Evolutionary conservation across 2,113 vertebrate species (phyloP), one percentile per base, ranked within the genome.

Genomic region (Phodopus roborovskii): DNA sequence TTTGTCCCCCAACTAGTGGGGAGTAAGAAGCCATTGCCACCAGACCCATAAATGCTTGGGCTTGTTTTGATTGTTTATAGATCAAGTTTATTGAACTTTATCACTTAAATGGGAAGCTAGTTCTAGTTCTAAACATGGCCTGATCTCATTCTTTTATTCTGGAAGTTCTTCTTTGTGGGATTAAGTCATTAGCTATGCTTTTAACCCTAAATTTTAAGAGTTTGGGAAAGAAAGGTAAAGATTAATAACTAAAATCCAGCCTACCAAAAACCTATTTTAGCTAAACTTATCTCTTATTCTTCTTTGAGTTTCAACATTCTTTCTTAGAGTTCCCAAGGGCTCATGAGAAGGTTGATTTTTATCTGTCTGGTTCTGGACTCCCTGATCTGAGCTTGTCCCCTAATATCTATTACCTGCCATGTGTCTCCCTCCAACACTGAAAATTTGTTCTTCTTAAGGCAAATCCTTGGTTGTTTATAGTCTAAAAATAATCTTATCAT

Each of bases 361-460:
- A 96, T 81, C 75, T 91, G 50, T 88, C 88, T 94, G 83, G 92
- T 92, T 88, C 81, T 42, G 30, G 68, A 48, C 45, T 97, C 90
- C 81, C 81, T 90, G 64, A 86, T 79, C 85, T 91, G 71, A 88
- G 15, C 83, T 48, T 79, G 16, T 70, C 5, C 81, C 22, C 50
- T 9, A 16, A 30, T 33, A 15, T 92, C 87, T 85, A 79, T 84
- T 81, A 58, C 11, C 56, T 6, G 75, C 58, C 42, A 78, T 62
- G 16, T 62, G 74, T 83, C 48, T 83, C 50, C 75, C 58, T 68
- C 26, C 26, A 92, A 56, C n/a, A 33, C 50, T 66, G 68, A 84
- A n/a, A 56, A 56, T 75, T 87, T 71, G 36, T 30, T 94, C 75
- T 87, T 84, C 50, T 88, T 84, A 74, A 39, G 66, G 20, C 45